Evolutionary conservation across 2,888 invertebrate genomes (phyloP), one percentile per base, ranked within the genome.

Genomic region (Cordilura impudica): DNA sequence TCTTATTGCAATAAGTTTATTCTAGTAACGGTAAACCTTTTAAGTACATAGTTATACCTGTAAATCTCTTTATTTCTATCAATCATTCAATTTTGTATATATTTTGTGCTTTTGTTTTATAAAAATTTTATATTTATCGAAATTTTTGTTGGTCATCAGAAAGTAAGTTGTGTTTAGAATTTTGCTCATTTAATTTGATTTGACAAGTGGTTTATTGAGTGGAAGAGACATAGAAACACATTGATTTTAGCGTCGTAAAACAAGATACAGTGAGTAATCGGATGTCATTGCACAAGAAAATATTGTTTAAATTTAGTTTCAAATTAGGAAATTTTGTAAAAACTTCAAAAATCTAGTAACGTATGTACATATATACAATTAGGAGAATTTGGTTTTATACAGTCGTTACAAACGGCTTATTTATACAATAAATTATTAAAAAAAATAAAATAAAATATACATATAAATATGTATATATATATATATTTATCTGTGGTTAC

Each of bases 121-220:
- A 63, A 63, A 63, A 49, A 49, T 63, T 47, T 49, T 51, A 63
- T 35, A n/a, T 63, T 63, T 31, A 49, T 51, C 21, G 51, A 63
- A 49, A 39, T 12, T 18, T 35, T 58, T 63, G 16, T 51, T 51
- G 31, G 49, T 31, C 49, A 56, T 39, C n/a, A 12, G 7, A 31
- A 49, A 63, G 35, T 63, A 21, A 63, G 16, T 18, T 31, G 63
- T 63, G 49, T 49, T 21, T 35, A 63, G 10, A 49, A 63, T 21
- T 49, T 63, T 61, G 49, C 8, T 61, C 49, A 63, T 49, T 31
- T 47, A 31, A 61, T 49, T 63, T 19, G 49, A 51, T 51, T 45
- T 49, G 31, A 29, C 18, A 29, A 35, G 31, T 18, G 29, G 21
- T 2, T 12, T n/a, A 19, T 2, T 26, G 29, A 63, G n/a, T n/a